Percentiles rank a stretch among this genome's conserved stretches.
phyloP scores from a whole-genome alignment of 2,888 invertebrate species.

The Caradrina kadenii region DNA sequence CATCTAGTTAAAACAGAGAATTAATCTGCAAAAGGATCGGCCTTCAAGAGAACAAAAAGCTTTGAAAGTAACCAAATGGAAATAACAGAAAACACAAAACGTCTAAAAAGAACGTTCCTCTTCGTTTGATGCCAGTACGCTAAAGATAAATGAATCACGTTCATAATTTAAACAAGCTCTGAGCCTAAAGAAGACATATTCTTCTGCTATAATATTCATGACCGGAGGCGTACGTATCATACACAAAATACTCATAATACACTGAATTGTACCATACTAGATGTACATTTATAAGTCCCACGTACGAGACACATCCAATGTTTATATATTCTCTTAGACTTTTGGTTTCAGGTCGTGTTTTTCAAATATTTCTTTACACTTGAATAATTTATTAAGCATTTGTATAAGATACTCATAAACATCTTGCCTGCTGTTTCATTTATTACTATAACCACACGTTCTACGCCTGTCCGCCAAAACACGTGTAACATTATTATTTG shows the following conservation, averaged over 20 bases:
- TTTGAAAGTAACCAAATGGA: conserved; percentile 31
- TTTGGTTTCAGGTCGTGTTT: conserved; percentile 11
- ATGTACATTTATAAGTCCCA: conserved; percentile 48
- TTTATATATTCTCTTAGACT: conserved; percentile 24
- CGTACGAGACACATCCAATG: conserved; percentile 27
- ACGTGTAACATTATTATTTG: conserved; percentile 16
- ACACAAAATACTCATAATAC: conserved; percentile 49
- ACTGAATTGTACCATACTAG: conserved; percentile 37
- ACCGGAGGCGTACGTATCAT: conserved; percentile 45
- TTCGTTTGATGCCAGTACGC: conserved; percentile 33
- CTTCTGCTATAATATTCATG: conserved; percentile 65
- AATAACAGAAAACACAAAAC: conserved; percentile 42
- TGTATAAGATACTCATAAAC: not conserved
- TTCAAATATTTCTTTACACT: conserved; percentile 4
- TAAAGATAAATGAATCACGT: conserved; percentile 64
- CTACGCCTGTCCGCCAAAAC: not conserved
- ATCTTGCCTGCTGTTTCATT: not conserved
- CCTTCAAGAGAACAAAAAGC: conserved; percentile 65
- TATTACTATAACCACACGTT: conserved; percentile 5
- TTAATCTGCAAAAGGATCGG: conserved; percentile 69
- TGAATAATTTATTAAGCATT: conserved; percentile 6
- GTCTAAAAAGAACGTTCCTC: conserved; percentile 33
- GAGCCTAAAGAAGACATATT: conserved; percentile 58
- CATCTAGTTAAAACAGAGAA: conserved; percentile 64
- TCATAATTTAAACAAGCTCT: conserved; percentile 62